These are phyloP conservation scores for Sphenopsis melanotis DNA, from an alignment of 2,797 vertebrate species.

Conservation along the genomic window DNA sequence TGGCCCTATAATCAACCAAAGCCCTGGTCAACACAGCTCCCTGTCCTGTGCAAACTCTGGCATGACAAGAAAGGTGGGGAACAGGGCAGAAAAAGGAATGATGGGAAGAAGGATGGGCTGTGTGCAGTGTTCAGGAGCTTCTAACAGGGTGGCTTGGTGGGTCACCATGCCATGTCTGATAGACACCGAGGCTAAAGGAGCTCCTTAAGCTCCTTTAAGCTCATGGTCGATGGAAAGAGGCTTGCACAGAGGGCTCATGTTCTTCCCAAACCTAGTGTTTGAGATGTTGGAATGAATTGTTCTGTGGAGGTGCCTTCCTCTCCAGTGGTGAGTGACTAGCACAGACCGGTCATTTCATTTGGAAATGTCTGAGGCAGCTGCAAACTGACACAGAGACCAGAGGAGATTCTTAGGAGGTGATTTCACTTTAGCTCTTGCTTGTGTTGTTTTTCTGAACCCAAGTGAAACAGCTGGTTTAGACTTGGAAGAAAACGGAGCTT, in stretches of 20 bases:
- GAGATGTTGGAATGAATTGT: neutral
- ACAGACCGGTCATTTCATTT: neutral
- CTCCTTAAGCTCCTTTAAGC: neutral
- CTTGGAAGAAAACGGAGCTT: neutral
- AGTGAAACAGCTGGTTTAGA: neutral
- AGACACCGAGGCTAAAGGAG: neutral
- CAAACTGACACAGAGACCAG: neutral
- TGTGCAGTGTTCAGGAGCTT: neutral
- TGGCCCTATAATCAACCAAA: neutral
- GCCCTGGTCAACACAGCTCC: neutral
- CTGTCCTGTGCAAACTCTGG: neutral
- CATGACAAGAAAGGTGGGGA: neutral
- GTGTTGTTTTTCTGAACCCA: neutral
- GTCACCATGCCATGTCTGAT: neutral
- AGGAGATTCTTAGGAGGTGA: neutral
- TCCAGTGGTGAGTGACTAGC: neutral
- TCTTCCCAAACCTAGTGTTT: neutral
- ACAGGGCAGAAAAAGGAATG: neutral
- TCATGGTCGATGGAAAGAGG: rapidly evolving
- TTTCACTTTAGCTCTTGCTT: neutral
- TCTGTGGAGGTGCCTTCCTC: neutral
- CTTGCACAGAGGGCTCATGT: neutral
- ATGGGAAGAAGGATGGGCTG: neutral
- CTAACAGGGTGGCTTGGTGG: neutral
- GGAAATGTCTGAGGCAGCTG: neutral